phyloP scores from a whole-genome alignment of 2,797 vertebrate genomes.

The Ceryle rudis region DNA sequence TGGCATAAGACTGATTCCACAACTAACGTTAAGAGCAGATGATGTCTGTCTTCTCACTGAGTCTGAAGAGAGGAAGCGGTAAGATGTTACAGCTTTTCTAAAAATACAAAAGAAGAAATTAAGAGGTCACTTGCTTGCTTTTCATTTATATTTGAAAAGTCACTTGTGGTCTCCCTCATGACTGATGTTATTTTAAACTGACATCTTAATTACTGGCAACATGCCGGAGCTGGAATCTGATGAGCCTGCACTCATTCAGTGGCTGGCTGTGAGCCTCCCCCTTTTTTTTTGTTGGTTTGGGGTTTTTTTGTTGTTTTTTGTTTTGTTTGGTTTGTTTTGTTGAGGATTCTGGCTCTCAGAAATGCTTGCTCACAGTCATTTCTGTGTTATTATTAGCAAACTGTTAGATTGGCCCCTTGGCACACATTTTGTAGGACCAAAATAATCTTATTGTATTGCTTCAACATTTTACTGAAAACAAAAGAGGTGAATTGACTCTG shows the following conservation, averaged over 20 bases:
- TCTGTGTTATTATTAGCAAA: conserved; percentile 45
- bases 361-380: conserved; percentile 62
- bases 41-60: not conserved
- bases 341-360: conserved; percentile 48
- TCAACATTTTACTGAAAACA: conserved; percentile 15
- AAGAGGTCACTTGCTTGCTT: conserved; percentile 9
- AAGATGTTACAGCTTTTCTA: not conserved
- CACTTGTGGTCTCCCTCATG: conserved; percentile 20
- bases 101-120: conserved; percentile 31
- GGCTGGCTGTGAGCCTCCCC: conserved; percentile 9
- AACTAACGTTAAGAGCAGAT: not conserved
- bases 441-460: conserved; percentile 32
- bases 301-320: not conserved
- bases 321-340: not conserved
- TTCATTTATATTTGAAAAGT: conserved; percentile 69
- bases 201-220: conserved; percentile 48
- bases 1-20: not conserved
- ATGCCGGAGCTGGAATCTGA: conserved; percentile 58
- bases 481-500: not conserved
- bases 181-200: conserved; percentile 41
- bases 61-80: not conserved
- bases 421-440: conserved; percentile 13
- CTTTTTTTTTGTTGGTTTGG: not conserved
- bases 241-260: conserved; percentile 16
- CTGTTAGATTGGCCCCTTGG: conserved; percentile 1